Evolutionary conservation across 2,113 vertebrate genomes (phyloP).

Genomic region (Lonchura striata): DNA sequence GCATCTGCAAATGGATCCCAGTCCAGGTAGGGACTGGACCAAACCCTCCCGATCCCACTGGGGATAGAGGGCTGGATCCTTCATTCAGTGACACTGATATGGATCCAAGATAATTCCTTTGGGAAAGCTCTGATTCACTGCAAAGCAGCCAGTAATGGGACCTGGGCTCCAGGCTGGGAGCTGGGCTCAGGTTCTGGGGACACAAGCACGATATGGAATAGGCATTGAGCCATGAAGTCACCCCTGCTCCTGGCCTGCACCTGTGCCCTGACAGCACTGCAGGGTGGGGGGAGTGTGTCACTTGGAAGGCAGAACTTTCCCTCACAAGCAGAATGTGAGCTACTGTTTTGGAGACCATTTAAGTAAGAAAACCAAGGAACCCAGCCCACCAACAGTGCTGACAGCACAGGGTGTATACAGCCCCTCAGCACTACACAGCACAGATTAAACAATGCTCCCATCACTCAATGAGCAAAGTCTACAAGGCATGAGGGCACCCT

Average conservation of each 20-base stretch:
- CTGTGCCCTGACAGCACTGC: background rate
- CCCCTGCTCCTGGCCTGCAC: background rate
- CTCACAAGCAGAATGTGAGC: background rate
- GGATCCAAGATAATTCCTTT: background rate
- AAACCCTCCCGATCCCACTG: background rate
- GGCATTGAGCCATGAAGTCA: background rate
- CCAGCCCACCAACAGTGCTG: background rate
- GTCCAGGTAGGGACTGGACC: accelerated
- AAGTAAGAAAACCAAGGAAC: background rate
- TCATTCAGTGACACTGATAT: background rate
- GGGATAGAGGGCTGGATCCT: background rate
- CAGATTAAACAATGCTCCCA: background rate
- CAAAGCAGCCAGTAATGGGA: background rate
- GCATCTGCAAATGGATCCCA: background rate
- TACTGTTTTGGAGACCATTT: background rate
- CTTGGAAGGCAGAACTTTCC: background rate
- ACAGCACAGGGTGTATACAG: background rate
- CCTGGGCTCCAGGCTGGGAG: background rate
- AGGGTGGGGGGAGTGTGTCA: no score
- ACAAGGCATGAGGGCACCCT: accelerated
- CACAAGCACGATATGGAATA: accelerated
- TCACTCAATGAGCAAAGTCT: background rate
- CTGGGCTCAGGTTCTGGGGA: background rate
- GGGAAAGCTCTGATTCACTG: background rate
- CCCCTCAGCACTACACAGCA: accelerated